Conservation (phyloP, 2,888 invertebrate genomes). For the Pheosia gnoma region DNA sequence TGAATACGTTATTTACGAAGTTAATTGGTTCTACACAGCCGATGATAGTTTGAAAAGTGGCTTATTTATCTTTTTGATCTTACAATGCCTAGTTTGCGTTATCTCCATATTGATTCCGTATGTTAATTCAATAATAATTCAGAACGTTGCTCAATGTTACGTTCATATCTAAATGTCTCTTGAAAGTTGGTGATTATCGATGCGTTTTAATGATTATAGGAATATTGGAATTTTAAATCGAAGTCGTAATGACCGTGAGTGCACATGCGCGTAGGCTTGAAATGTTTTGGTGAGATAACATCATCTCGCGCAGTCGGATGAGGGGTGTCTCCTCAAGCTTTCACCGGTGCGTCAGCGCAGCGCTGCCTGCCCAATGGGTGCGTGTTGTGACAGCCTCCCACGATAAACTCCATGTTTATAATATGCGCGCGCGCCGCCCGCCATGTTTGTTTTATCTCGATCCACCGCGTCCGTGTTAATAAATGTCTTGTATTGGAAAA, state of each 20-base stretch:
- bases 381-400: conserved; percentile 83
- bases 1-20: conserved; percentile 69
- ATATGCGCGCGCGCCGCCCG: conserved; percentile 77
- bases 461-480: conserved; percentile 78
- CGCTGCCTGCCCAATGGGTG: conserved; percentile 65
- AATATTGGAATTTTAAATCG: conserved; percentile 52
- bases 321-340: conserved; percentile 74
- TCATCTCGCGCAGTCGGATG: conserved; percentile 59
- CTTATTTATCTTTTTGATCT: conserved; percentile 42
- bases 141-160: conserved; percentile 17
- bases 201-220: conserved; percentile 57
- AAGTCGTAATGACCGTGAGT: conserved; percentile 47
- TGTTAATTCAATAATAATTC: conserved; percentile 25
- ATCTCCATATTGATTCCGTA: conserved; percentile 4
- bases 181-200: conserved; percentile 46
- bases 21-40: conserved; percentile 62
- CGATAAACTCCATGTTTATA: conserved; percentile 78
- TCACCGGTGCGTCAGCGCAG: conserved; percentile 72
- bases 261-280: conserved; percentile 71
- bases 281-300: conserved; percentile 67
- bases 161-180: conserved; percentile 21
- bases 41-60: conserved; percentile 53
- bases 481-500: conserved; percentile 78
- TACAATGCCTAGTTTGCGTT: conserved; percentile 9
- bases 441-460: conserved; percentile 84